Evolutionary conservation across 2,888 invertebrate genomes (phyloP).

Genomic region (Sipunculus nudus): DNA sequence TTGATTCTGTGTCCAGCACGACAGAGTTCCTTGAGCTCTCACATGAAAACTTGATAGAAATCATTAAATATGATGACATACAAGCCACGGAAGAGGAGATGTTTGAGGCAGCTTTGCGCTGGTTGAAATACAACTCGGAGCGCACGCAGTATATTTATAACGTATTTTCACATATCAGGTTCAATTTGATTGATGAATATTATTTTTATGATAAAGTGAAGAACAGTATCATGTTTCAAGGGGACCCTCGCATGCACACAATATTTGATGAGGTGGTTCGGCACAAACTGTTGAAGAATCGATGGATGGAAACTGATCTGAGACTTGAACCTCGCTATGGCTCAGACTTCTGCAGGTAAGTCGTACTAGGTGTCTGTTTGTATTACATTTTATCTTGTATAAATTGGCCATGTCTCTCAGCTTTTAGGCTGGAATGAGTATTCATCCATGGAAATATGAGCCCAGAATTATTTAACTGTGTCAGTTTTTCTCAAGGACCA

Average conservation of each 20-base stretch:
- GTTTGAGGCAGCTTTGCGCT: conserved; percentile 78
- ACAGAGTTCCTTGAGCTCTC: conserved; percentile 69
- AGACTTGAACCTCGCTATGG: conserved; percentile 32
- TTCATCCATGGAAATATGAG: too few species aligned
- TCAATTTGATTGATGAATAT: conserved; percentile 44
- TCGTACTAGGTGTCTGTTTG: too few species aligned
- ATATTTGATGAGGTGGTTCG: conserved; percentile 29
- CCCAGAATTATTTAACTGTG: too few species aligned
- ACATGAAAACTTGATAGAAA: conserved; percentile 78
- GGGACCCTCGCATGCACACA: conserved; percentile 9
- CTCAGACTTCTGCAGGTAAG: conserved; percentile 24
- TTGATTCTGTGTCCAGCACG: conserved; percentile 19
- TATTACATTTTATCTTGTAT: too few species aligned
- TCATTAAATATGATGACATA: conserved; percentile 82
- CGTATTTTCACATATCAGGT: conserved; percentile 48
- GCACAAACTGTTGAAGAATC: conserved; percentile 26
- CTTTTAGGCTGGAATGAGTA: too few species aligned
- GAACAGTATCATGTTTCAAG: conserved; percentile 9
- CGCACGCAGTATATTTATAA: conserved; percentile 70
- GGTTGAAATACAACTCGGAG: conserved; percentile 73
- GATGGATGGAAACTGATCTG: conserved; percentile 30
- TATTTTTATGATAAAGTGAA: conserved; percentile 33
- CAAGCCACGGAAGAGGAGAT: conserved; percentile 89
- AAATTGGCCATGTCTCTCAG: too few species aligned
- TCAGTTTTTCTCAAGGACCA: too few species aligned